Percentiles rank a stretch among this genome's conserved stretches.
phyloP scores from a whole-genome alignment of 2,113 vertebrate species.

The Phyllostomus hastatus region DNA sequence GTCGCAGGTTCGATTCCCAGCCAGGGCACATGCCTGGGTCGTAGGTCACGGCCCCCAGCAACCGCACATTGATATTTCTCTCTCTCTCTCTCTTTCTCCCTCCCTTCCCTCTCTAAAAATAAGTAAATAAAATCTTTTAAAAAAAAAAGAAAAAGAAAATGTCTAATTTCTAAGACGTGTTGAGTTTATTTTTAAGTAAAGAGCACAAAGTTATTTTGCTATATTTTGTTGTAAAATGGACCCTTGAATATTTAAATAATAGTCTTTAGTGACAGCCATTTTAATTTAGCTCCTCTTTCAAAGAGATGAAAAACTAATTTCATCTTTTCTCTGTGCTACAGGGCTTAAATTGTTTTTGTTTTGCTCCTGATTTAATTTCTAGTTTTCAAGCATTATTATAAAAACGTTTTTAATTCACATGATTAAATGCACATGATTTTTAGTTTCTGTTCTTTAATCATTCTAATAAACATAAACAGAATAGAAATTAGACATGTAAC shows the following conservation, averaged over 20 bases:
- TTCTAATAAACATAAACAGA: neutral
- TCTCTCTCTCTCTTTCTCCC: no score
- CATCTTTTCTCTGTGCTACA: neutral
- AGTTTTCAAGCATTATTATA: neutral
- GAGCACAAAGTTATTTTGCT: neutral
- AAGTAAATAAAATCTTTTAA: no score
- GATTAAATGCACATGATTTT: neutral
- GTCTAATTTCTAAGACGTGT: constrained; percentile 2
- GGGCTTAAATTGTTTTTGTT: neutral
- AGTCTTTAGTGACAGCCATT: neutral
- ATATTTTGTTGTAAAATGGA: constrained; percentile 30
- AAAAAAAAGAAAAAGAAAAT: neutral
- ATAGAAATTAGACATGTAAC: neutral
- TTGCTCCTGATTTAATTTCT: constrained; percentile 14
- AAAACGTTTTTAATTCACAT: neutral
- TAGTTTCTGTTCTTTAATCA: neutral
- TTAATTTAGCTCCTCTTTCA: neutral
- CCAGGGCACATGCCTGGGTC: no score
- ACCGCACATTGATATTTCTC: no score
- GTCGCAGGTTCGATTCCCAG: no score
- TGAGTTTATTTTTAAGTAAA: constrained; percentile 30
- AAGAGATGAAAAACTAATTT: neutral
- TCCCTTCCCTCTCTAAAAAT: no score
- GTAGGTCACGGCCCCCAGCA: no score
- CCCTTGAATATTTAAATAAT: neutral